Evolutionary conservation across 2,797 vertebrate genomes (phyloP), one percentile per base, ranked within the genome.

Genomic region (Myotis pilosus): DNA sequence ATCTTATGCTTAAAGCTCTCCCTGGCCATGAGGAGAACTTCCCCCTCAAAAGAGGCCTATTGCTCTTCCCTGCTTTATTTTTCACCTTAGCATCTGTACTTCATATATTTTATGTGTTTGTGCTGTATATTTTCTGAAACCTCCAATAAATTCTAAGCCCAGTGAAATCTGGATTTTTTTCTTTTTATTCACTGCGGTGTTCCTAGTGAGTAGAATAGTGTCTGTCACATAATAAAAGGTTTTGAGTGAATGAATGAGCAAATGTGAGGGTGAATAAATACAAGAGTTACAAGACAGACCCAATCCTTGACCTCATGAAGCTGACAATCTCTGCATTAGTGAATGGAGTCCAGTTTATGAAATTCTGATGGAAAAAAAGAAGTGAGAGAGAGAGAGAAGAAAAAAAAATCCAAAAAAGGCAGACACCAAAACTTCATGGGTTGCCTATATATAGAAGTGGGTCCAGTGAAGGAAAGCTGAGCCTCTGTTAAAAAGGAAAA

Each of bases 211-310:
- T 62, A 62, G 60, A 30, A 30, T 41, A 38, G 19, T 38, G 7
- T 89, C 36, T 36, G 10, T 71, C 51, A 75, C 49, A 6, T 94
- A 78, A 66, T 95, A 87, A 62, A 62, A 62, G 13, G 94, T 69
- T 82, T 51, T 92, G 33, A 95, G 60, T 83, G 87, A 60, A 76
- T 81, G 13, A 84, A 17, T 69, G 80, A 87, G 41, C n/a, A 64
- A 87, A 33, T 76, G 15, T 92, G 69, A 91, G 47, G 49, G 25
- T 93, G 36, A 87, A 66, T 85, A 49, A 93, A 76, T 76, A 16
- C 23, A 69, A 62, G 74, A 79, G 33, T 92, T 80, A 87, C 1
- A 81, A 92, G 47, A 12, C 25, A 84, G 44, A 64, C 47, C n/a
- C 17, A 51, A 25, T 51, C 8, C 19, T 92, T 75, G 62, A 84